A percentile compares a stretch with the other conserved stretches of the same genome.
Conservation (phyloP, 2,797 vertebrate genomes). For the Eutrigla gurnardus region DNA sequence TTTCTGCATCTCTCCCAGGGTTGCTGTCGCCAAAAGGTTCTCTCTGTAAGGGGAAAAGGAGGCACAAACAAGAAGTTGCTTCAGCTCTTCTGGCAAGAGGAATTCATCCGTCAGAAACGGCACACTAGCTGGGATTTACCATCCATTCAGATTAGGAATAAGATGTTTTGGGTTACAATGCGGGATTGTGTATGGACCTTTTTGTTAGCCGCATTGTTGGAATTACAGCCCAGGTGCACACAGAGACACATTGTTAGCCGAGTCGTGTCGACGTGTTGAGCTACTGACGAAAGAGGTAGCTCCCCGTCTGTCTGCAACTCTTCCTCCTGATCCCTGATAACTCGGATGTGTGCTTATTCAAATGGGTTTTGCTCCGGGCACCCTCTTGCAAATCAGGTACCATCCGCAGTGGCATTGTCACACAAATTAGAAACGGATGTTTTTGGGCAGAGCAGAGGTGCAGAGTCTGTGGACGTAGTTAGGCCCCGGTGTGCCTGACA, state of each 20-base stretch:
- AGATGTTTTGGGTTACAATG: slow-evolving; percentile 66
- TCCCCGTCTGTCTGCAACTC: slow-evolving; percentile 66
- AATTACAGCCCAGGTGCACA: slow-evolving; percentile 75
- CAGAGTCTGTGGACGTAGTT: slow-evolving; percentile 65
- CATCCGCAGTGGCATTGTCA: slow-evolving; percentile 81
- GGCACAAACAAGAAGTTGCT: slow-evolving; percentile 84
- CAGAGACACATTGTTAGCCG: slow-evolving; percentile 59
- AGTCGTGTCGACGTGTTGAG: slow-evolving; percentile 63
- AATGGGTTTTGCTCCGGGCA: slow-evolving; percentile 83
- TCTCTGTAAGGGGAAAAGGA: slow-evolving; percentile 75
- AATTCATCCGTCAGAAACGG: slow-evolving; percentile 75
- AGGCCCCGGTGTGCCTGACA: slow-evolving; percentile 45
- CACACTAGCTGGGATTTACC: slow-evolving; percentile 68
- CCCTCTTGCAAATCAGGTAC: slow-evolving; percentile 86
- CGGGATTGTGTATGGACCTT: slow-evolving; percentile 57
- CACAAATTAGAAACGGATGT: slow-evolving; percentile 87
- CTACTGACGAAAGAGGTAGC: slow-evolving; percentile 58
- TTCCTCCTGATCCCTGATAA: slow-evolving; percentile 81
- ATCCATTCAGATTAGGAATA: slow-evolving; percentile 72
- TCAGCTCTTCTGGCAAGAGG: slow-evolving; percentile 78
- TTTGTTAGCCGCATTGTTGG: slow-evolving; percentile 59
- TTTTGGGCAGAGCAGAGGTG: slow-evolving; percentile 72
- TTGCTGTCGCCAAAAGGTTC: slow-evolving; percentile 86
- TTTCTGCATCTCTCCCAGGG: slow-evolving; percentile 86
- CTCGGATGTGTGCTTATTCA: slow-evolving; percentile 85